These are phyloP conservation scores for Myotis vivesi DNA, from an alignment of 2,797 vertebrate genomes.

Conservation along the genomic window DNA sequence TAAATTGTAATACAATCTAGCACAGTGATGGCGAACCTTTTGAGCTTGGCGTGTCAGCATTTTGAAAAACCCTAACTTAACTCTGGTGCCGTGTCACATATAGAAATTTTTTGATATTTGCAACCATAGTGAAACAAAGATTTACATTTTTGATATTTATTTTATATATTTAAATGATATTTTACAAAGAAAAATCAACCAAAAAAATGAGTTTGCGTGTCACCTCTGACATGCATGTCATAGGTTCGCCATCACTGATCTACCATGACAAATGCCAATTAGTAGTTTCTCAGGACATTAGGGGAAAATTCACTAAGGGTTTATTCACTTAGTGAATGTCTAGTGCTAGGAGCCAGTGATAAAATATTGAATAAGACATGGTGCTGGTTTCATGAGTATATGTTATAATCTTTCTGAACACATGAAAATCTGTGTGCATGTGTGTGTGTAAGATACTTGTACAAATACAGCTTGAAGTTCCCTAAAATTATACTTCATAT, in stretches of 20 bases:
- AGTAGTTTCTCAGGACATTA: conserved; percentile 16
- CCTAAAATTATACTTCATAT: not conserved
- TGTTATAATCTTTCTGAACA: not conserved
- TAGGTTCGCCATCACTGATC: too few species aligned
- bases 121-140: too few species aligned
- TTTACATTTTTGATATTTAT: too few species aligned
- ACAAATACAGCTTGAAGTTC: not conserved
- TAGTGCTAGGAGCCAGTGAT: not conserved
- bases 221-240: too few species aligned
- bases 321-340: conserved; percentile 25
- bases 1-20: conserved; percentile 18
- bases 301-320: not conserved
- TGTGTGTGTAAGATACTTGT: not conserved
- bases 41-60: too few species aligned
- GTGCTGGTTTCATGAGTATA: not conserved
- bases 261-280: not conserved
- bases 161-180: too few species aligned
- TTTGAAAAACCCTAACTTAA: too few species aligned
- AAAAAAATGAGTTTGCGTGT: too few species aligned
- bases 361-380: conserved; percentile 14
- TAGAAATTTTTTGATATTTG: too few species aligned
- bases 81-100: too few species aligned
- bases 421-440: not conserved
- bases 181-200: too few species aligned
- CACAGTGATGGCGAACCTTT: not conserved